A percentile compares a stretch with the other conserved stretches of the same genome.
These are phyloP conservation scores for Egretta garzetta DNA, from an alignment of 2,113 vertebrate species.

Conservation along the genomic window DNA sequence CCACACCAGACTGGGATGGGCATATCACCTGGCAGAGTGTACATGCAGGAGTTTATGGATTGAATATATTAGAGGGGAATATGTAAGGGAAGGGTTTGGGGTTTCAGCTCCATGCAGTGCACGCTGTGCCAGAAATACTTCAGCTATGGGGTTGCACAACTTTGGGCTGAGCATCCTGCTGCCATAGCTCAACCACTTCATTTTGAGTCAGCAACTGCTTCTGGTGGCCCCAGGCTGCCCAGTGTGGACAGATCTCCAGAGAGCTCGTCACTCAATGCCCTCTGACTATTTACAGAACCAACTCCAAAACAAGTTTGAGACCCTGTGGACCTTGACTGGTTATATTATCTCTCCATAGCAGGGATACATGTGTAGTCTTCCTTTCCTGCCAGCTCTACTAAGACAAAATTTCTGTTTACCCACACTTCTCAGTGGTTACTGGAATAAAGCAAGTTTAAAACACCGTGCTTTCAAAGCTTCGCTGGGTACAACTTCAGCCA, in stretches of 20 bases:
- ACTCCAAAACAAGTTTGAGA: background rate
- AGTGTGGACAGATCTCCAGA: background rate
- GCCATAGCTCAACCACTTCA: background rate
- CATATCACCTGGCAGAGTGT: background rate
- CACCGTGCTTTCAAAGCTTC: background rate
- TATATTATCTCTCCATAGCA: background rate
- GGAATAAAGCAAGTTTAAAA: background rate
- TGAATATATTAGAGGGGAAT: background rate
- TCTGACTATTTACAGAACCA: background rate
- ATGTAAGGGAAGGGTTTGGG: background rate
- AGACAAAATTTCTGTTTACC: background rate
- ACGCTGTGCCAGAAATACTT: background rate
- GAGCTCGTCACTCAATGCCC: fast-evolving
- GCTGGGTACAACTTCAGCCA: background rate
- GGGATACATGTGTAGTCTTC: background rate
- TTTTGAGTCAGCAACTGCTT: background rate
- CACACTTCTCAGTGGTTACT: background rate
- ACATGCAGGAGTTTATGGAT: background rate
- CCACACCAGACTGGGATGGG: background rate
- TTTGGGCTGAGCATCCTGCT: background rate
- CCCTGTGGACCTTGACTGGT: background rate
- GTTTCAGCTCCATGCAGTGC: background rate
- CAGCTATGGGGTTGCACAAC: background rate
- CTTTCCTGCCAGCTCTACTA: background rate
- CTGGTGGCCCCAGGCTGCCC: background rate